phyloP scores from a whole-genome alignment of 2,797 vertebrate genomes.

The Geotrypetes seraphini region DNA sequence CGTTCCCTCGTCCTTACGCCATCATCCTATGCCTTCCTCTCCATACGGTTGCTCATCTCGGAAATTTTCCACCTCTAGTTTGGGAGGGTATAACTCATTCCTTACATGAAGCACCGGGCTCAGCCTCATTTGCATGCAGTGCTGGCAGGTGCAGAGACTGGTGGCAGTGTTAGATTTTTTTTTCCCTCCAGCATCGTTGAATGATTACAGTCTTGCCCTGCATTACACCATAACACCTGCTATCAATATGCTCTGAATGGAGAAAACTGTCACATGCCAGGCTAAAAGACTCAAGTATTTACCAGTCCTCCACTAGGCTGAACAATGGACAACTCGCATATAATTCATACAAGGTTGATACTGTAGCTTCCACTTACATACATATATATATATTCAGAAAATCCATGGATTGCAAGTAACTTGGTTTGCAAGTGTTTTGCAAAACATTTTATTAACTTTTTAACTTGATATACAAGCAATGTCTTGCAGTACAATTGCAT shows the following conservation, averaged over 20 bases:
- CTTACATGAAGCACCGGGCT: conserved; percentile 11
- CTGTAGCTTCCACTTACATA: neutral
- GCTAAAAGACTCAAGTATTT: neutral
- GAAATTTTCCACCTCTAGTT: neutral
- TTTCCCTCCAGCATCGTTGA: neutral
- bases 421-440: no score
- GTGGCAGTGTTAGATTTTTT: no score
- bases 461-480: no score
- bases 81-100: conserved; percentile 3
- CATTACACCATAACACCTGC: neutral
- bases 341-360: neutral
- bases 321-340: neutral
- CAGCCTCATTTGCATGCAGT: conserved; percentile 5
- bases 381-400: no score
- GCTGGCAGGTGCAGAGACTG: conserved; percentile 9
- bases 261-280: neutral
- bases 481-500: no score
- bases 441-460: no score
- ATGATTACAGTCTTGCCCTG: neutral
- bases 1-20: no score
- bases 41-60: neutral
- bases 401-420: no score
- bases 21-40: neutral
- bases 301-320: neutral
- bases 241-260: neutral